Evolutionary conservation across 2,113 vertebrate species (phyloP).

Genomic region (Platysternon megacephalum): DNA sequence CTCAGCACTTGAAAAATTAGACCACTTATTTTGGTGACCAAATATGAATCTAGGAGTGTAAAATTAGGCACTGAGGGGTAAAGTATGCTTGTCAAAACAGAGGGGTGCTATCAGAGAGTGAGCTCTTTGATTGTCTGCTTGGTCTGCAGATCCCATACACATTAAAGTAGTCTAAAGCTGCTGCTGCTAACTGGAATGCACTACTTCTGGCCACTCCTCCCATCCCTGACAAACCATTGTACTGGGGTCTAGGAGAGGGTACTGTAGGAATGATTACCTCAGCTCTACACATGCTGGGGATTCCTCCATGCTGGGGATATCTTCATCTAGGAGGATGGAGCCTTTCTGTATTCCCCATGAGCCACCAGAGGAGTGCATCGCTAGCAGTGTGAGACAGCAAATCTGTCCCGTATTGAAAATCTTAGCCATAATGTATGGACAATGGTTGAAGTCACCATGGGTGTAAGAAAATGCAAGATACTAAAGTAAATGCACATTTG

Average conservation of each 20-base stretch:
- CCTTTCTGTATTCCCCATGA: not conserved
- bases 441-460: not conserved
- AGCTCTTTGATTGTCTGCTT: not conserved
- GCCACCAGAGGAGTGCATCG: not conserved
- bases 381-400: not conserved
- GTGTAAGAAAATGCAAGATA: not conserved
- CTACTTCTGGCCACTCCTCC: not conserved
- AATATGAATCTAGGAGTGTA: not conserved
- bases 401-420: not conserved
- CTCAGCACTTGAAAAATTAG: not conserved
- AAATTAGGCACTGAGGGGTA: not conserved
- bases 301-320: not conserved
- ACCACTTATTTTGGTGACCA: not conserved
- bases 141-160: not conserved
- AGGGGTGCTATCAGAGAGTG: not conserved
- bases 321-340: not conserved
- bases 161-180: not conserved
- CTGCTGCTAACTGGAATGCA: not conserved
- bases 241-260: not conserved
- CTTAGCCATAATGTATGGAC: not conserved
- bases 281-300: not conserved
- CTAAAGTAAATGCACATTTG: not conserved
- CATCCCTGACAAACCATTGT: not conserved
- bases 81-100: rapidly evolving
- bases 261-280: not conserved